A percentile compares a stretch with the other conserved stretches of the same genome.
Evolutionary conservation across 1,140 invertebrate species (phyloP).

Genomic region (Drosophila rhopaloa): DNA sequence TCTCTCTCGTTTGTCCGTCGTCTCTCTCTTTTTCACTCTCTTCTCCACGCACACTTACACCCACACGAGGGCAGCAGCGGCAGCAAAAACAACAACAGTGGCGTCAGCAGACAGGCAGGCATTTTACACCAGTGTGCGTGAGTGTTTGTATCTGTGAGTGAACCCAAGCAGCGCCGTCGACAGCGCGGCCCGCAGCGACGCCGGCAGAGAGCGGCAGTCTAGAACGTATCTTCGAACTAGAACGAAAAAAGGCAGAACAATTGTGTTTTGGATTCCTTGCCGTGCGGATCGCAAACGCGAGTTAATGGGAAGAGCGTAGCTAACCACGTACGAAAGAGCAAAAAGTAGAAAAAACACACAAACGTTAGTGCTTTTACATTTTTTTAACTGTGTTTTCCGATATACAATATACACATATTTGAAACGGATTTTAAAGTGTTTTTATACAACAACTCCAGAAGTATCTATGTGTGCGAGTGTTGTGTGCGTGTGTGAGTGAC

Average conservation of each 20-base stretch:
- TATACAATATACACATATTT: conserved; percentile 1
- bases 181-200: conserved; percentile 29
- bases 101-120: conserved; percentile 35
- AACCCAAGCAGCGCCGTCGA: conserved; percentile 30
- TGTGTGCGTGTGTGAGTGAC: conserved; percentile 35
- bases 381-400: conserved; percentile 29
- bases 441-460: conserved; percentile 9
- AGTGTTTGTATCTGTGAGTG: conserved; percentile 19
- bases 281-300: conserved; percentile 78
- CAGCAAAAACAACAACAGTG: conserved; percentile 18
- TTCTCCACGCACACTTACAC: conserved; percentile 2
- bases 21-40: background rate
- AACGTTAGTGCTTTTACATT: conserved; percentile 13
- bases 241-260: conserved; percentile 81
- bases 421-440: conserved; percentile 10
- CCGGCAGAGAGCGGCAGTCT: conserved; percentile 61
- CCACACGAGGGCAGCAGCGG: conserved; percentile 8
- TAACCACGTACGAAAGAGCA: conserved; percentile 21
- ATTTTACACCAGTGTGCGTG: conserved; percentile 7
- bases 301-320: conserved; percentile 43
- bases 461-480: conserved; percentile 31
- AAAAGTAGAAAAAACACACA: conserved; percentile 17
- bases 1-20: conserved; percentile 10
- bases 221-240: conserved; percentile 82
- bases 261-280: conserved; percentile 84